Evolutionary conservation across 2,797 vertebrate species (phyloP), one percentile per base, ranked within the genome.

Genomic region (Momotus momota): DNA sequence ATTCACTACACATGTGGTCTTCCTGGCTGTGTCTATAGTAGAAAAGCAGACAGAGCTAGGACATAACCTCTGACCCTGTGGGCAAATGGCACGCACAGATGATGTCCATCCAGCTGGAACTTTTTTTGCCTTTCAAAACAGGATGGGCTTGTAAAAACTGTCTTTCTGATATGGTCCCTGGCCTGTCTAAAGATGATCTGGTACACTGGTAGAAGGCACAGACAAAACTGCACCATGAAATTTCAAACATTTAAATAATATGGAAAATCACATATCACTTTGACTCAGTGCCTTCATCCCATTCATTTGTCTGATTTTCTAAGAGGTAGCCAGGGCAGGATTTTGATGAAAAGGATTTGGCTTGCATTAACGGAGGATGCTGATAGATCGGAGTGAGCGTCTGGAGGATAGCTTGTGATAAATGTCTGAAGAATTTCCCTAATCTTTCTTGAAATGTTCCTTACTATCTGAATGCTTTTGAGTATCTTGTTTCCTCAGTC

Each of bases 391-490:
- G 38, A 90, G 62, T 12, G 26, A 91, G 70, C 77, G 86, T 90
- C 82, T 93, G 85, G 73, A 90, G 27, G 26, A 72, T 10, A 41
- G 27, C 29, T 85, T 81, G 54, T 74, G 77, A 93, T 72, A 80
- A 91, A 81, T 49, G 51, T 49, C 66, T 90, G 87, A 95, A 94
- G 80, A 86, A 86, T 90, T 94, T 88, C 45, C 60, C 6, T 73
- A 81, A 88, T 93, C 62, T 79, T 88, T 87, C 89, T 82, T 92
- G 58, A 91, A 91, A 27, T 38, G 10, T 13, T 81, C 45, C 48
- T 84, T 81, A 52, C 43, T 66, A 52, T 60, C 12, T 26, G 74
- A 75, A 75, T 43, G 21, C 25, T 66, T 91, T 62, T 58, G 55
- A 86, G 72, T 72, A 29, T 70, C 43, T 35, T 1, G 0, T 70